These are phyloP conservation scores for Peucedramus taeniatus DNA, from an alignment of 2,113 vertebrate species.

Conservation along the genomic window DNA sequence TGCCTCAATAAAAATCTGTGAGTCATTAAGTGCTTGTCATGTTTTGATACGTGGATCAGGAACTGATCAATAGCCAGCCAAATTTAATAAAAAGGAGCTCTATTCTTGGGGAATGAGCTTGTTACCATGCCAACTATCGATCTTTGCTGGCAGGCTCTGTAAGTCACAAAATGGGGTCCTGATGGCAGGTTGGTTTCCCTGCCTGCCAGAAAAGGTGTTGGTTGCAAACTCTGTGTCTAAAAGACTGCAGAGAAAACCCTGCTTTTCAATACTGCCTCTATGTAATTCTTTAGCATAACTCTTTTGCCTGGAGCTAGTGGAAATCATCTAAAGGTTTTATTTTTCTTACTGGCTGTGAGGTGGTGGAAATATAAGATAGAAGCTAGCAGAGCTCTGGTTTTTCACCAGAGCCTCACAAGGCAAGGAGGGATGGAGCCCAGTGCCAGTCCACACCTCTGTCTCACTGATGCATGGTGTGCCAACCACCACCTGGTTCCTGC, in stretches of 20 bases:
- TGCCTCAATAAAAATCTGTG: slow-evolving; percentile 42
- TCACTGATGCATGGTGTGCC: rapidly evolving
- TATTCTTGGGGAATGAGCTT: slow-evolving; percentile 69
- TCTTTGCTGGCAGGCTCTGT: slow-evolving; percentile 60
- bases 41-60: slow-evolving; percentile 67
- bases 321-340: neutral
- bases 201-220: slow-evolving; percentile 7
- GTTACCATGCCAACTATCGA: slow-evolving; percentile 79
- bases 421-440: neutral
- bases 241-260: neutral
- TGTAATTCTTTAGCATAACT: neutral
- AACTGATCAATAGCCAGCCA: slow-evolving; percentile 72
- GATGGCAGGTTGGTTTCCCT: slow-evolving; percentile 21
- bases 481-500: neutral
- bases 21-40: slow-evolving; percentile 69
- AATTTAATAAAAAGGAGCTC: slow-evolving; percentile 76
- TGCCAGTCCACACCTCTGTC: rapidly evolving
- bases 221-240: neutral
- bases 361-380: neutral
- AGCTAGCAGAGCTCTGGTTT: neutral
- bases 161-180: slow-evolving; percentile 62
- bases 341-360: neutral
- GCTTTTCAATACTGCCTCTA: neutral
- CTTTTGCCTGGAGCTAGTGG: neutral
- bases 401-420: neutral